Evolutionary conservation across 2,797 vertebrate genomes (phyloP).

Genomic region (Rhodeus uyekii): DNA sequence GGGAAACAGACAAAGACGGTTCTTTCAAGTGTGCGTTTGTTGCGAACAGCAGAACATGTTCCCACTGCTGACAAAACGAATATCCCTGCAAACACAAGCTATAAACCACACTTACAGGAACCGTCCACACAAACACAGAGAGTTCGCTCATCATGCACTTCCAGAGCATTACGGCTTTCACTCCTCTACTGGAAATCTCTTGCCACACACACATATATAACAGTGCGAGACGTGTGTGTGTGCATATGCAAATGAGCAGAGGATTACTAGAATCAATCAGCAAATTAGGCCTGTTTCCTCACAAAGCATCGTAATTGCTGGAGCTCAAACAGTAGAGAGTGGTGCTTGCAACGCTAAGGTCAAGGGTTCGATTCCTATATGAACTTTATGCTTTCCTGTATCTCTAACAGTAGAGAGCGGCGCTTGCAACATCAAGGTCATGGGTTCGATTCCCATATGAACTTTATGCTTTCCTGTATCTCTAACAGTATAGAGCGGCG

Average conservation of each 20-base stretch:
- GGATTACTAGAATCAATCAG: neutral
- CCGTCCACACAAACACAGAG: neutral
- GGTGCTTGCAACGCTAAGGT: too few species aligned
- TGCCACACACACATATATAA: neutral
- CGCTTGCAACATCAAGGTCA: too few species aligned
- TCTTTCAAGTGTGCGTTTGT: neutral
- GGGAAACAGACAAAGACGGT: neutral
- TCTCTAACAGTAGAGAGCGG: too few species aligned
- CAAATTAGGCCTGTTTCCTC: neutral
- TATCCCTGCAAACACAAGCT: neutral
- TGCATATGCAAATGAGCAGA: neutral
- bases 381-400: too few species aligned
- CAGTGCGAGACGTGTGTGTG: neutral
- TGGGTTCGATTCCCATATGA: too few species aligned
- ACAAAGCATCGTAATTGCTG: too few species aligned
- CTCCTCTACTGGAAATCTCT: neutral
- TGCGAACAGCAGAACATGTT: slow-evolving; percentile 57
- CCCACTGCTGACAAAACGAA: slow-evolving; percentile 77
- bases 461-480: too few species aligned
- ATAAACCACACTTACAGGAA: neutral
- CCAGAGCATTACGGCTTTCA: neutral
- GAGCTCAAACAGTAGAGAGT: too few species aligned
- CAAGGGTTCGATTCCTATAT: too few species aligned
- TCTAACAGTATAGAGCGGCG: too few species aligned
- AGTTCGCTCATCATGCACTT: slow-evolving; percentile 3